Evolutionary conservation across 2,888 invertebrate genomes (phyloP).

Genomic region (Cepaea hortensis): DNA sequence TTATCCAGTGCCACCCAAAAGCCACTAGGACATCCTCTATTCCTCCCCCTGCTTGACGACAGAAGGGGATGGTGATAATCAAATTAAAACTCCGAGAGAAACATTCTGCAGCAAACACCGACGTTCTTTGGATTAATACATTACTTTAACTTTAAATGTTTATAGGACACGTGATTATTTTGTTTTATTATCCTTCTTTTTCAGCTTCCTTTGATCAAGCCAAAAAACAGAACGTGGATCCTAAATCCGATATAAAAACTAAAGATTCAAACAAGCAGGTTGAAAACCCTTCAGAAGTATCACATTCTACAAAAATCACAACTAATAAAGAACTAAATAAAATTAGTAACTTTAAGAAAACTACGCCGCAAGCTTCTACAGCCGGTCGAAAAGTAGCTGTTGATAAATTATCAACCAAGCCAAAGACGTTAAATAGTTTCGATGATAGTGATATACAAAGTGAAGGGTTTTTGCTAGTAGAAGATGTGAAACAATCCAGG

Average conservation of each 20-base stretch:
- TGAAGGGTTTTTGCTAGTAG: constrained; percentile 31
- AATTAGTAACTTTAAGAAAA: not conserved
- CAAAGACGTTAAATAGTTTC: not conserved
- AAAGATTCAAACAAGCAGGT: too few relatives aligned
- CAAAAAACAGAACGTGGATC: not conserved
- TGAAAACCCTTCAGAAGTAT: too few relatives aligned
- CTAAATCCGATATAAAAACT: not conserved
- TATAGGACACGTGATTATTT: too few relatives aligned
- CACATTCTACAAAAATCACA: not conserved
- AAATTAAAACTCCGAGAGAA: too few relatives aligned
- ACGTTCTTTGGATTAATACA: too few relatives aligned
- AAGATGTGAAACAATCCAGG: not conserved
- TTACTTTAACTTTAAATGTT: too few relatives aligned
- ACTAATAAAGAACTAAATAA: not conserved
- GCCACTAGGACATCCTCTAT: too few relatives aligned
- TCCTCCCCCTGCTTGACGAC: too few relatives aligned
- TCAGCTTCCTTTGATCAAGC: not conserved
- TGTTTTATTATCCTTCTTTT: not conserved
- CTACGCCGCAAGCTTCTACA: not conserved
- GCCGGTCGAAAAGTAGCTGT: not conserved
- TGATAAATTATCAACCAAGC: not conserved
- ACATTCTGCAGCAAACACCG: too few relatives aligned
- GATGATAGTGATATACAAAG: constrained; percentile 1
- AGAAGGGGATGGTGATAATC: too few relatives aligned
- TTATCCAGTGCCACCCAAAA: too few relatives aligned